A percentile compares a stretch with the other conserved stretches of the same genome.
Evolutionary conservation across 2,113 vertebrate species (phyloP).

Genomic region (Cisticola juncidis): DNA sequence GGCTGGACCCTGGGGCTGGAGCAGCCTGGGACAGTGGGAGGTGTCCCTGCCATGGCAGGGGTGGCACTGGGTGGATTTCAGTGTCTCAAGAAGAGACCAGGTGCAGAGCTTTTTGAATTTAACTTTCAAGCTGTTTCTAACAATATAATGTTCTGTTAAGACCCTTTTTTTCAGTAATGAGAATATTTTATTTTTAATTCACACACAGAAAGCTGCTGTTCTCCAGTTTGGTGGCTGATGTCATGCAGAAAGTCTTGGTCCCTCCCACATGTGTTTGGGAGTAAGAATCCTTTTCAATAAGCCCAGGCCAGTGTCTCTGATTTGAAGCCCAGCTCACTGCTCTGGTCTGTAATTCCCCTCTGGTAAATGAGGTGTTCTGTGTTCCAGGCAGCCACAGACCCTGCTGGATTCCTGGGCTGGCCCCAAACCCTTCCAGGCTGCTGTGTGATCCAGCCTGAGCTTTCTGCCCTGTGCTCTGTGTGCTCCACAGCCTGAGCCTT

Average conservation of each 20-base stretch:
- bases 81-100: not conserved
- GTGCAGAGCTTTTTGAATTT: not conserved
- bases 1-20: not conserved
- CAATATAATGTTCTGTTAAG: not conserved
- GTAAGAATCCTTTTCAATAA: not conserved
- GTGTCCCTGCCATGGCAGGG: not conserved
- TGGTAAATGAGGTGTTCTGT: not conserved
- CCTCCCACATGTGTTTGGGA: not conserved
- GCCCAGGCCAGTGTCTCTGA: not conserved
- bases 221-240: not conserved
- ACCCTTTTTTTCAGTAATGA: too few relatives aligned
- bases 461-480: not conserved
- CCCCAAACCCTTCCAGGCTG: not conserved
- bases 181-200: not conserved
- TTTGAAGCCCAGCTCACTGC: not conserved
- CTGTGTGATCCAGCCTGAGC: not conserved
- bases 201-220: fast-evolving
- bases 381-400: not conserved
- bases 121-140: not conserved
- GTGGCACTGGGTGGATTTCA: fast-evolving
- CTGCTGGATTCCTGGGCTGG: fast-evolving
- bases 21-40: not conserved
- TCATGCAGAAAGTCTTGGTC: not conserved
- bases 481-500: fast-evolving
- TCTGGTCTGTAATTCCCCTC: not conserved